Percentiles rank a stretch among this genome's conserved stretches.
Conservation (phyloP, 2,888 invertebrate species). For the Octonoba sinensis region DNA sequence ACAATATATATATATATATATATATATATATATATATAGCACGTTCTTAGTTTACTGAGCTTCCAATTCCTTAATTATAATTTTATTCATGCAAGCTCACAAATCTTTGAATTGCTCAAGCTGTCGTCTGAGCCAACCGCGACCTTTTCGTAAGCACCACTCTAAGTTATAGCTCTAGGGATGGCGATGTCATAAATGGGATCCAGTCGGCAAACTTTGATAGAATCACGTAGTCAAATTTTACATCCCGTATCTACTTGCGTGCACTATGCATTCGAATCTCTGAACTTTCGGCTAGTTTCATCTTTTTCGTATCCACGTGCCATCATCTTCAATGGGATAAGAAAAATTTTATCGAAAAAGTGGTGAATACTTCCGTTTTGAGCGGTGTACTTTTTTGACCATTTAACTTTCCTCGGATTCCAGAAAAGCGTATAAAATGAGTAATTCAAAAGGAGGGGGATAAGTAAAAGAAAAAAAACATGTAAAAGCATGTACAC, state of each 20-base stretch:
- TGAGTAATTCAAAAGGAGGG: conserved; percentile 16
- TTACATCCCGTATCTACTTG: conserved; percentile 37
- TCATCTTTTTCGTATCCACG: conserved; percentile 6
- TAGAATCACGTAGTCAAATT: conserved; percentile 53
- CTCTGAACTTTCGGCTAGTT: conserved; percentile 22
- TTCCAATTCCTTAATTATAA: background rate
- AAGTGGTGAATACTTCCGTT: conserved; percentile 32
- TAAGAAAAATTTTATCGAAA: conserved; percentile 25
- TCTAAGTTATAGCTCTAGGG: background rate
- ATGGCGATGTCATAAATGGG: conserved; percentile 24
- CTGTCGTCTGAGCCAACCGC: background rate
- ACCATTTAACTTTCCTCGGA: conserved; percentile 23
- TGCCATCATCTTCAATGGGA: conserved; percentile 19
- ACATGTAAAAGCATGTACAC: too few species aligned
- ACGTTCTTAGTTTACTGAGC: too few species aligned
- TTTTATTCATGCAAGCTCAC: background rate
- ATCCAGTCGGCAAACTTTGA: conserved; percentile 23
- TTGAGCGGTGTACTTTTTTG: conserved; percentile 22
- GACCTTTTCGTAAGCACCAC: background rate
- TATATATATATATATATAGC: too few species aligned
- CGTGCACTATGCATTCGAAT: conserved; percentile 10
- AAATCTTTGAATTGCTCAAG: conserved; percentile 1
- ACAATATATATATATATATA: too few species aligned
- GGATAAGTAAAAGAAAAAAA: too few species aligned
- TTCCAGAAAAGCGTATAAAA: conserved; percentile 24